Evolutionary conservation across 1,140 invertebrate species (phyloP).

Genomic region (Penaeus japonicus): DNA sequence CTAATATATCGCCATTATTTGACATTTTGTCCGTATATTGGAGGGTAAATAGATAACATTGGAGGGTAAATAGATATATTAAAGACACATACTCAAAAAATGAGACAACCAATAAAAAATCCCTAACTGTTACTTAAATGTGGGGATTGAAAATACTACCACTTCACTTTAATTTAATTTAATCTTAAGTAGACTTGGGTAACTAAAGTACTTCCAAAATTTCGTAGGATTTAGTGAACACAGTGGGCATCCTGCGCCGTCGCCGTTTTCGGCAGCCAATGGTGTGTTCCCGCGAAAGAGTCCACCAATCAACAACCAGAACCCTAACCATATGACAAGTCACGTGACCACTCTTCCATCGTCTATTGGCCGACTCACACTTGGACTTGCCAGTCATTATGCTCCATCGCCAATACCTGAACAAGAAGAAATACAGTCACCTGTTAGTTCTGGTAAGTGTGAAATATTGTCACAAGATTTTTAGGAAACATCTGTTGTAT

Average conservation of each 20-base stretch:
- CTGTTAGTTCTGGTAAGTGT: conserved; percentile 54
- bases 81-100: no score
- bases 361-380: conserved; percentile 51
- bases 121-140: no score
- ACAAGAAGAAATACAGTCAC: conserved; percentile 53
- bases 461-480: background rate
- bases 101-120: no score
- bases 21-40: no score
- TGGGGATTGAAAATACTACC: no score
- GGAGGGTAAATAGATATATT: no score
- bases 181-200: no score
- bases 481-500: background rate
- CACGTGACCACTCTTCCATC: conserved; percentile 53
- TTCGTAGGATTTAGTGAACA: conserved; percentile 43
- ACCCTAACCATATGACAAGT: conserved; percentile 54
- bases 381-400: conserved; percentile 51
- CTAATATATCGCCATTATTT: no score
- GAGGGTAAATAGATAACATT: no score
- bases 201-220: background rate
- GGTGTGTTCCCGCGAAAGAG: conserved; percentile 50
- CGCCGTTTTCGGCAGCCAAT: conserved; percentile 43
- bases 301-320: conserved; percentile 46
- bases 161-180: no score
- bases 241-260: conserved; percentile 44
- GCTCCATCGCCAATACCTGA: conserved; percentile 51